phyloP scores from a whole-genome alignment of 2,113 vertebrate genomes.

The Ochotona princeps region DNA sequence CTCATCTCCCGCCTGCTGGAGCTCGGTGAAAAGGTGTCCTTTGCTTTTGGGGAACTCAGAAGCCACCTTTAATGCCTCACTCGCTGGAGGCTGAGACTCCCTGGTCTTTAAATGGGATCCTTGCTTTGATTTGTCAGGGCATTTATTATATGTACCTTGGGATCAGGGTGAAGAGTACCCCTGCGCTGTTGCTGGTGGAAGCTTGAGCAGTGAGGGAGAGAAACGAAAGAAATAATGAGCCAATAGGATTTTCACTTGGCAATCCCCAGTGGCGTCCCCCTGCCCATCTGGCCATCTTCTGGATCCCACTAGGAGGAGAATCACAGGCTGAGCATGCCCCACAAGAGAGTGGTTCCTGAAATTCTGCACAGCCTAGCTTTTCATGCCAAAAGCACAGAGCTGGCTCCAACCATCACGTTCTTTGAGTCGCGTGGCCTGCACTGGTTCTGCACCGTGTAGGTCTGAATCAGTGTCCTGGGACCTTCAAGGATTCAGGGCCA shows the following conservation, averaged over 20 bases:
- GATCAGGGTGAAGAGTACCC: background rate
- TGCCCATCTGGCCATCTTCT: background rate
- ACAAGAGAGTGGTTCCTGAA: background rate
- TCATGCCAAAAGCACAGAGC: fast-evolving
- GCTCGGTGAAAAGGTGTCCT: background rate
- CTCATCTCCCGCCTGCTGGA: no score
- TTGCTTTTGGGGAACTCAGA: fast-evolving
- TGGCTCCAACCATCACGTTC: fast-evolving
- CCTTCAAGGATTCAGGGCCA: background rate
- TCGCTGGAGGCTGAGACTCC: background rate
- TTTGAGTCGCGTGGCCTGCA: background rate
- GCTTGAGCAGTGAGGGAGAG: background rate
- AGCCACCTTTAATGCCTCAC: background rate
- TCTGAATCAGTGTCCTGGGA: fast-evolving
- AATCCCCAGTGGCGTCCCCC: no score
- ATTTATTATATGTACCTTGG: slow-evolving; percentile 43
- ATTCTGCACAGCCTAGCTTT: fast-evolving
- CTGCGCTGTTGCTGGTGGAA: background rate
- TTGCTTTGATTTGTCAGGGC: background rate
- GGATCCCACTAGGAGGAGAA: background rate
- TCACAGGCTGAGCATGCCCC: fast-evolving
- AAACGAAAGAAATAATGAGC: background rate
- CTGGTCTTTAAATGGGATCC: background rate
- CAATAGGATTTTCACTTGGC: background rate
- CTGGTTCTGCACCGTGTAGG: fast-evolving